These are phyloP conservation scores for Uropsilus gracilis DNA, from an alignment of 2,113 vertebrate species.

Conservation along the genomic window DNA sequence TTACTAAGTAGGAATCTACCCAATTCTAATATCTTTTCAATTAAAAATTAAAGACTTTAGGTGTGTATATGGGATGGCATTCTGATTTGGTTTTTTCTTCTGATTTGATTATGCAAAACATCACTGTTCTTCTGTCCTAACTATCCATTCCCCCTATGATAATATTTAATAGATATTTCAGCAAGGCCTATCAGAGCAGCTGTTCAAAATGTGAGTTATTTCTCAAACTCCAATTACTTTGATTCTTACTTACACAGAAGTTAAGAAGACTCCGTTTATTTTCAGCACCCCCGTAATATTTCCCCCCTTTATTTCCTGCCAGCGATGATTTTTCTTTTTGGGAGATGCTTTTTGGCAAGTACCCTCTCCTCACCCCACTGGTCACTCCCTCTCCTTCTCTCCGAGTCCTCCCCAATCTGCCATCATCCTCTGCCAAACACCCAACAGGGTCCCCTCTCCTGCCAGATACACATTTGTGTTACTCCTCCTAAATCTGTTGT, in stretches of 20 bases:
- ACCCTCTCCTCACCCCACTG: background rate
- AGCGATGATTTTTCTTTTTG: background rate
- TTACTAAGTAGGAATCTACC: background rate
- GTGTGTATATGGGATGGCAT: background rate
- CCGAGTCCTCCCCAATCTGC: background rate
- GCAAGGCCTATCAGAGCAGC: background rate
- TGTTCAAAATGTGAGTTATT: constrained; percentile 13
- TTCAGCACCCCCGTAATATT: background rate
- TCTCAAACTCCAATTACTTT: background rate
- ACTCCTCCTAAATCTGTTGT: background rate
- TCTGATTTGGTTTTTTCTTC: background rate
- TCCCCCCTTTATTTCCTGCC: background rate
- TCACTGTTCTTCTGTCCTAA: background rate
- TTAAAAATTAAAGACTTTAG: background rate
- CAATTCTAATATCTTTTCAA: background rate
- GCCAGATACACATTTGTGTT: background rate
- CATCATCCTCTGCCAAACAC: background rate
- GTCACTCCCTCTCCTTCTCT: background rate
- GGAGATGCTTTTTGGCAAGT: background rate
- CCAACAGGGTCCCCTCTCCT: background rate
- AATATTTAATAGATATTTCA: background rate
- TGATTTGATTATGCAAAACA: background rate
- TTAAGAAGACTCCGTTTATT: background rate
- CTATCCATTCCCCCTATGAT: background rate
- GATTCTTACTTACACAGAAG: background rate